Evolutionary conservation across 2,113 vertebrate species (phyloP).

Genomic region (Otis tarda): DNA sequence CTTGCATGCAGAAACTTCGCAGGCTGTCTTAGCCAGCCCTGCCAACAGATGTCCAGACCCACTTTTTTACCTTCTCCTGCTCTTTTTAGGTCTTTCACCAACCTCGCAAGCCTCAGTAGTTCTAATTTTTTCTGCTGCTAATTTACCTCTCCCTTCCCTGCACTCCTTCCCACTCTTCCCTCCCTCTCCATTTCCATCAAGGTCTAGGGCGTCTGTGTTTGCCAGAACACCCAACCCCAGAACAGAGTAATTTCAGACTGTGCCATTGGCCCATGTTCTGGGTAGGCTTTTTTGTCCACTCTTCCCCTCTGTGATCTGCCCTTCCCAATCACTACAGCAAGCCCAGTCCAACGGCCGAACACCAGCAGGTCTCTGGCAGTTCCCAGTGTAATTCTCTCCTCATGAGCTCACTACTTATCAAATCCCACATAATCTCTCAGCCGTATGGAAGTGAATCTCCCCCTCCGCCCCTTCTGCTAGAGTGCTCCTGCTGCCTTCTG

Average conservation of each 20-base stretch:
- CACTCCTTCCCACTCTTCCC: not conserved
- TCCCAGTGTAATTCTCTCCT: not conserved
- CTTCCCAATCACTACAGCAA: not conserved
- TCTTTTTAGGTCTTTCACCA: not conserved
- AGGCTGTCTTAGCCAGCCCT: not conserved
- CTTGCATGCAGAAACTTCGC: fast-evolving
- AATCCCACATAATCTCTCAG: not conserved
- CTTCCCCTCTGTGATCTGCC: not conserved
- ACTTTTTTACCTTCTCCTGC: not conserved
- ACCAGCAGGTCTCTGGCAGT: not conserved
- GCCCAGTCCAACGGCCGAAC: not conserved
- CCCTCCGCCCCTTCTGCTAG: not conserved
- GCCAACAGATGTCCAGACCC: not conserved
- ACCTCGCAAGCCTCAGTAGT: not conserved
- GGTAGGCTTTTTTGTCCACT: not conserved
- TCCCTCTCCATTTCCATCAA: not conserved
- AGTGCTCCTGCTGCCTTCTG: not conserved
- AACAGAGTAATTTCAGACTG: not conserved
- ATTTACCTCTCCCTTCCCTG: not conserved
- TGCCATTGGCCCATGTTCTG: not conserved
- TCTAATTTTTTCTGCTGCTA: not conserved
- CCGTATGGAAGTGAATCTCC: not conserved
- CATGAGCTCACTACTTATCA: not conserved
- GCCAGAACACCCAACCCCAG: not conserved
- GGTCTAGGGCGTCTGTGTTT: not conserved